phyloP scores from a whole-genome alignment of 2,797 vertebrate species.

The Enteromius trimaculatus region DNA sequence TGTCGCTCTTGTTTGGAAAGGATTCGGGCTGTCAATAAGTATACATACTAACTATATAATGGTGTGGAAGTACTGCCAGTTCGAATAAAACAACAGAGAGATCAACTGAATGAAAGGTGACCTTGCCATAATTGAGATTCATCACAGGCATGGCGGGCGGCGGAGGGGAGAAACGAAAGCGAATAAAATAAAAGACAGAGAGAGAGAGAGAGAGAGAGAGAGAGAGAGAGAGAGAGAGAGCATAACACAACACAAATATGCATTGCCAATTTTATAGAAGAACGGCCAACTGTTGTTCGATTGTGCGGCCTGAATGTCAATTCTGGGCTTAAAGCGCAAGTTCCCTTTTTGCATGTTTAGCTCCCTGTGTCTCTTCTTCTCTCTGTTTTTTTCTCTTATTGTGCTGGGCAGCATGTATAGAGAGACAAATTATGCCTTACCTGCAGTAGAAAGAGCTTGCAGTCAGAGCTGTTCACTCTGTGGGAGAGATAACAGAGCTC shows the following conservation, averaged over 20 bases:
- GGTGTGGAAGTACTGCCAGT: conserved; percentile 81
- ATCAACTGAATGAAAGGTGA: conserved; percentile 83
- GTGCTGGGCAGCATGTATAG: conserved; percentile 58
- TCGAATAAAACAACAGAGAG: conserved; percentile 79
- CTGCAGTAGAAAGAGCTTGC: conserved; percentile 35
- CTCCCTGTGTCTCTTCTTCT: conserved; percentile 45
- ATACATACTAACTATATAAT: conserved; percentile 68
- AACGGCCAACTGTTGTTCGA: conserved; percentile 67
- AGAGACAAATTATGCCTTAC: conserved; percentile 63
- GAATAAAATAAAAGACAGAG: conserved; percentile 51
- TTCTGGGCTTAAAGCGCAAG: conserved; percentile 61
- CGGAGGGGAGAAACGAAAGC: conserved; percentile 68
- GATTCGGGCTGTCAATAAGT: conserved; percentile 79
- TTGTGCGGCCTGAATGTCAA: conserved; percentile 67
- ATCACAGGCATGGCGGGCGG: conserved; percentile 76
- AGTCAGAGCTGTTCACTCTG: conserved; percentile 39
- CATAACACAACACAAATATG: conserved; percentile 70
- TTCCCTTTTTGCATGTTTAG: conserved; percentile 39
- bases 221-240: conserved; percentile 65
- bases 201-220: conserved; percentile 63
- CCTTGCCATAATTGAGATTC: conserved; percentile 87
- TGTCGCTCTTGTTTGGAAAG: conserved; percentile 72
- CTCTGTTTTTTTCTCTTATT: conserved; percentile 61
- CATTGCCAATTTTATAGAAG: conserved; percentile 63
- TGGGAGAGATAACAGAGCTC: conserved; percentile 65